Conservation (phyloP, 2,888 invertebrate genomes). For the Caenorhabditis parvicauda region DNA sequence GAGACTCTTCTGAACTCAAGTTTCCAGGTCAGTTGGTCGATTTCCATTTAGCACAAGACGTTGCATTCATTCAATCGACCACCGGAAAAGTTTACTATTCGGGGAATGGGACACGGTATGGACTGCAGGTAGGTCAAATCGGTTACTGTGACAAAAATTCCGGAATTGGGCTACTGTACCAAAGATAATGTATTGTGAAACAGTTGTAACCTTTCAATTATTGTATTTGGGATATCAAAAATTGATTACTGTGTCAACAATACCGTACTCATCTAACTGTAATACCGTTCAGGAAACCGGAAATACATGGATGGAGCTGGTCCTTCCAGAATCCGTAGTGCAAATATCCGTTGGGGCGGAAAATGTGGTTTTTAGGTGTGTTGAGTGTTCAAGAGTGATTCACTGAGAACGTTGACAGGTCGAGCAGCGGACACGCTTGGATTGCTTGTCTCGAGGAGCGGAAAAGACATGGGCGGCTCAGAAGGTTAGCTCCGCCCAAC, state of each 20-base stretch:
- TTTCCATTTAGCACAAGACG: constrained; percentile 88
- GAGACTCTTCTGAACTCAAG: too few relatives aligned
- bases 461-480: constrained; percentile 30
- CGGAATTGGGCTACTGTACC: background rate
- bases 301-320: constrained; percentile 51
- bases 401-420: too few relatives aligned
- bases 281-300: constrained; percentile 44
- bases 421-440: constrained; percentile 57
- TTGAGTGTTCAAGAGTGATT: background rate
- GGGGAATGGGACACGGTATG: constrained; percentile 82
- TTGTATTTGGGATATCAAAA: background rate
- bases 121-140: constrained; percentile 28
- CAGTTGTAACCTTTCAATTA: background rate
- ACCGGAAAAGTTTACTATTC: constrained; percentile 85
- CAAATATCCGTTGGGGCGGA: constrained; percentile 47
- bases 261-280: too few relatives aligned
- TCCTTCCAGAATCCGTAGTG: constrained; percentile 52
- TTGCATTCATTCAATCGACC: constrained; percentile 85
- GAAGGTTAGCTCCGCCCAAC: constrained; percentile 25
- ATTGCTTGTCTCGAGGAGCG: constrained; percentile 46
- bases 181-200: background rate
- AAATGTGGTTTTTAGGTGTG: constrained; percentile 41
- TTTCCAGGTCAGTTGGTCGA: constrained; percentile 68
- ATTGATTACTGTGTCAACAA: background rate
- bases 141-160: background rate